A percentile compares a stretch with the other conserved stretches of the same genome.
phyloP scores from a whole-genome alignment of 2,888 invertebrate species.

The Scaptomyza reducta region DNA sequence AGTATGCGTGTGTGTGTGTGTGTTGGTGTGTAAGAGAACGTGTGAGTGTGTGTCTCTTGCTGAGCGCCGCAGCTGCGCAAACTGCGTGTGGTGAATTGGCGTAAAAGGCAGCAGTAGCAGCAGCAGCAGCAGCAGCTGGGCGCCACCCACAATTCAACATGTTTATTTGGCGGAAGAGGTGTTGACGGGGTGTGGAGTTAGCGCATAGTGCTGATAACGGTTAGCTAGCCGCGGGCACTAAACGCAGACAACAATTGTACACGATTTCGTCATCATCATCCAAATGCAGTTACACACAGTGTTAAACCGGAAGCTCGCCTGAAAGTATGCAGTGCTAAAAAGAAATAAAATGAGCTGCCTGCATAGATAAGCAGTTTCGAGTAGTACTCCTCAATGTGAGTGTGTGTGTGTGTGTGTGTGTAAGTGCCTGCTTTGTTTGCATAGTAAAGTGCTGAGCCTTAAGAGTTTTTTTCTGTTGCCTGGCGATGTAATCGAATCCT shows the following conservation, averaged over 20 bases:
- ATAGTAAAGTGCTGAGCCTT: constrained; percentile 64
- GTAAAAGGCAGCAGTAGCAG: neutral
- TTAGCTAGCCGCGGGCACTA: constrained; percentile 35
- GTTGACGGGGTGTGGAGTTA: constrained; percentile 19
- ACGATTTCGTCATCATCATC: constrained; percentile 55
- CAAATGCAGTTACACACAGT: constrained; percentile 35
- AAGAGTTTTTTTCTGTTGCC: constrained; percentile 30
- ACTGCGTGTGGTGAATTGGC: constrained; percentile 55
- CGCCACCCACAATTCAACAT: constrained; percentile 62
- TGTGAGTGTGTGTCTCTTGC: constrained; percentile 8
- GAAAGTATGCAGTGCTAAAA: constrained; percentile 59
- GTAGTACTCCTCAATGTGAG: neutral
- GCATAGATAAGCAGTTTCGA: constrained; percentile 28
- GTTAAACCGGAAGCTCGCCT: constrained; percentile 48
- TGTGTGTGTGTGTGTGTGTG: constrained; percentile 26
- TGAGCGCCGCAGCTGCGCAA: constrained; percentile 67
- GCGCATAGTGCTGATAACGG: constrained; percentile 58
- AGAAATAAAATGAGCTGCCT: constrained; percentile 18
- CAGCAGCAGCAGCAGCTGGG: constrained; percentile 9
- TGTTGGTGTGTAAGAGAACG: constrained; percentile 10
- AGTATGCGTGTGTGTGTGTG: constrained; percentile 13
- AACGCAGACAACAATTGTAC: constrained; percentile 62
- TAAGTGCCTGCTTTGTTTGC: constrained; percentile 50
- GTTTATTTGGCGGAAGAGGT: constrained; percentile 46
- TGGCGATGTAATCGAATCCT: constrained; percentile 70